Percentiles rank a stretch among this genome's conserved stretches.
Evolutionary conservation across 1,140 invertebrate genomes (phyloP).

Genomic region (Caerostris extrusa): DNA sequence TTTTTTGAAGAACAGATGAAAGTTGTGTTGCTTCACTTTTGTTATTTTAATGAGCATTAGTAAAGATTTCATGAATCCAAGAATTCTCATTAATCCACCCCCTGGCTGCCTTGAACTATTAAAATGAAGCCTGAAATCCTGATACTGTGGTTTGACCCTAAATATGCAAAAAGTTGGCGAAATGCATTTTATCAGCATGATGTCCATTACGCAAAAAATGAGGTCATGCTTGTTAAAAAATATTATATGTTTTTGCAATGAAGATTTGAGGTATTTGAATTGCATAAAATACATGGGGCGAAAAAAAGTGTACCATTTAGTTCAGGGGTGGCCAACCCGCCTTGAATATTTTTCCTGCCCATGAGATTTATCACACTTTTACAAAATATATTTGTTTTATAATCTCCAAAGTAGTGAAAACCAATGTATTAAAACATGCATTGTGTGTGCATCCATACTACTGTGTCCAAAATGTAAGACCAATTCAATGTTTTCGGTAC

Average conservation of each 20-base stretch:
- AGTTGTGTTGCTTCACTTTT: neutral
- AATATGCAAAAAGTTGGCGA: neutral
- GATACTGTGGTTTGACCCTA: constrained; percentile 15
- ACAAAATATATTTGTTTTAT: too few relatives aligned
- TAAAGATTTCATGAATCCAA: neutral
- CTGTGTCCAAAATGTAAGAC: too few relatives aligned
- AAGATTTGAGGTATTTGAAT: too few relatives aligned
- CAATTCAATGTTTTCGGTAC: too few relatives aligned
- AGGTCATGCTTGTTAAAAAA: constrained; percentile 7
- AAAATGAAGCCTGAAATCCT: neutral
- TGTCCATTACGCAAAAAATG: neutral
- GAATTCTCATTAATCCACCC: constrained; percentile 23
- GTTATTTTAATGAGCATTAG: constrained; percentile 18
- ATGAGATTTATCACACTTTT: too few relatives aligned
- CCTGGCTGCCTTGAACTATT: constrained; percentile 39
- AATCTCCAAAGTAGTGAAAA: too few relatives aligned
- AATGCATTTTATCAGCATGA: neutral
- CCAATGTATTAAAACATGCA: too few relatives aligned
- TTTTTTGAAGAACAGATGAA: neutral
- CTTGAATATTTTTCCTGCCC: neutral
- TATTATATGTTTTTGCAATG: neutral
- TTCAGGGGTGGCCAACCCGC: too few relatives aligned
- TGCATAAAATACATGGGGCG: too few relatives aligned
- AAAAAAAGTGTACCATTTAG: too few relatives aligned
- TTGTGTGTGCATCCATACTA: too few relatives aligned